Evolutionary conservation across 2,113 vertebrate genomes (phyloP), one percentile per base, ranked within the genome.

Genomic region (Sander vitreus): DNA sequence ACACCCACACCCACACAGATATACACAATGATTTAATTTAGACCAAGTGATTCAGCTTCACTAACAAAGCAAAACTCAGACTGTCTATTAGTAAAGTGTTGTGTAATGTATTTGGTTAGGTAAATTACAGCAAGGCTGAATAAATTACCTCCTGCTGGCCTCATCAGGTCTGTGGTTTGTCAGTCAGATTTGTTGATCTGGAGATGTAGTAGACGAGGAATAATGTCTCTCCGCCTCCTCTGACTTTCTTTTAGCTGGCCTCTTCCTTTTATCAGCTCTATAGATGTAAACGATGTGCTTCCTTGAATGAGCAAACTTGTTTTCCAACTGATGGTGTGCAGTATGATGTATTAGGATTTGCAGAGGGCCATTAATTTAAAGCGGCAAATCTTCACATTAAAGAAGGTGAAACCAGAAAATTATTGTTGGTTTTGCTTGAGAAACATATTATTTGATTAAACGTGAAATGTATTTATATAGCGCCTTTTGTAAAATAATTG

Each of bases 91-190:
- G 27, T 18, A 23, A 23, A 23, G 9, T 33, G 33, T 33, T 23
- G 2, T 10, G 33, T 45, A n/a, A 68, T 59, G 33, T 14, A 53
- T 55, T 53, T 25, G 73, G 36, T n/a, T 57, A 14, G 15, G 14
- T 64, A 33, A 15, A 25, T 82, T 55, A 70, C 48, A 64, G 45
- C 53, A n/a, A 65, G 62, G 54, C 63, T 69, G 50, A 74, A 45
- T 83, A 33, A 77, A 54, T 48, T 5, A 53, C 45, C 30, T 66
- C 30, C 60, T 25, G 14, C 19, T 6, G 15, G 51, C 60, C n/a
- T 27, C 16, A 21, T 18, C n/a, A 66, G 45, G 47, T 47, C 25
- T 43, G 45, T 5, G 47, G n/a, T 58, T 16, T 25, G 54, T 65
- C 43, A 65, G 43, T 66, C 18, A 6, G 54, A 66, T 53, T n/a